Evolutionary conservation across 2,797 vertebrate genomes (phyloP), one percentile per base, ranked within the genome.

Genomic region (Epinephelus awoara): DNA sequence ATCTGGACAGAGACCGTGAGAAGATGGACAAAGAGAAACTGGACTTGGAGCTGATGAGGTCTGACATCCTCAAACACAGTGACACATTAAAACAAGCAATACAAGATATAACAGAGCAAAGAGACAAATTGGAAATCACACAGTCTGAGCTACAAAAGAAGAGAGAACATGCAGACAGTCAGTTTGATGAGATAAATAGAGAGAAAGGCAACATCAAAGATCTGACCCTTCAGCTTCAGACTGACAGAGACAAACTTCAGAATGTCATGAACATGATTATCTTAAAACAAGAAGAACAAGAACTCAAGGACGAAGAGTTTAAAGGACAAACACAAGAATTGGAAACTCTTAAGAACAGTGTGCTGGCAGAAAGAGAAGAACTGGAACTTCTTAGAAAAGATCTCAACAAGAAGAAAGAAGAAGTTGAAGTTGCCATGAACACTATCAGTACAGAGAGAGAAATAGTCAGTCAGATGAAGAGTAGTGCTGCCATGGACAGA

Each of bases 191-290:
- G 3, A 40, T 4, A 57, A 17, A 15, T 1, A 73, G 1, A 58
- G 74, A 85, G n/a, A 77, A 73, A 67, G 25, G 1, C 2, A 55
- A 9, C 21, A 51, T 79, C 10, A 23, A 58, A 42, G 4, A 55
- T 14, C 10, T 79, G 21, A 23, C 1, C 0, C 2, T 15, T 12
- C 34, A 66, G 8, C 11, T 81, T 71, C 18, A 77, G 13, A 40
- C 5, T n/a, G 6, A 63, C n/a, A 69, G 42, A 46, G 18, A 50
- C 8, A 9, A n/a, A 50, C 49, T 50, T 50, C 8, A n/a, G 18
- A 2, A 19, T 9, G 8, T n/a, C 49, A 50, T 50, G 49, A 50
- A 50, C 7, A 50, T 6, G 49, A n/a, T 50, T 19, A n/a, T 6
- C 49, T 50, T 50, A 10, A 50, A 50, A 50, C 34, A 62, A 34